A percentile compares a stretch with the other conserved stretches of the same genome.
Conservation (phyloP, 1,140 invertebrate genomes). For the Achatina immaculata region DNA sequence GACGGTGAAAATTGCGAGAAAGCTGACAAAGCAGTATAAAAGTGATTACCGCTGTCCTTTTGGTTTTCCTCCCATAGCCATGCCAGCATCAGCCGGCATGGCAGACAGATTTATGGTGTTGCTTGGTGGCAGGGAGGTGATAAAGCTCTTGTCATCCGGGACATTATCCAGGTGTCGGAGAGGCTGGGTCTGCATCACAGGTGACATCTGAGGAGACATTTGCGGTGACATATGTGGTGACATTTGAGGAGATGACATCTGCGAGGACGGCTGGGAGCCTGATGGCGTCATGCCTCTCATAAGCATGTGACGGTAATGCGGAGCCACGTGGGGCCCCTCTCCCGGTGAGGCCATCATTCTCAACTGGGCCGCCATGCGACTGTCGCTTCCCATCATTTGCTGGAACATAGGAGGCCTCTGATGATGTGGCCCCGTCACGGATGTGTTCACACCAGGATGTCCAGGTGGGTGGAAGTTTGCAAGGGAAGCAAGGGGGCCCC, state of each 20-base stretch:
- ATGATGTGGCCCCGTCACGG: slow-evolving; percentile 33
- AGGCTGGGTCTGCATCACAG: slow-evolving; percentile 29
- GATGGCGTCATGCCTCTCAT: slow-evolving; percentile 30
- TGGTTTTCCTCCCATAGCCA: slow-evolving; percentile 33
- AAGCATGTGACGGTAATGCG: slow-evolving; percentile 39
- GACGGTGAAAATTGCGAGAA: no score
- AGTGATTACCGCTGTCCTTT: background rate
- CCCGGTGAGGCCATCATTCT: slow-evolving; percentile 35
- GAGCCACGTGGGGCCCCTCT: slow-evolving; percentile 6
- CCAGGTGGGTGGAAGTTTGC: slow-evolving; percentile 41
- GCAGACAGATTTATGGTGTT: slow-evolving; percentile 3
- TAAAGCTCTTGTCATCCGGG: slow-evolving; percentile 34
- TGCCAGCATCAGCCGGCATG: slow-evolving; percentile 8
- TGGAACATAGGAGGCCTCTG: slow-evolving; percentile 32
- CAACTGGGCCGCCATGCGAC: slow-evolving; percentile 36
- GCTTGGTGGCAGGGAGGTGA: background rate
- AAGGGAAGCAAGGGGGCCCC: slow-evolving; percentile 33
- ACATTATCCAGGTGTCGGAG: slow-evolving; percentile 28
- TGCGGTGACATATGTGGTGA: slow-evolving; percentile 36
- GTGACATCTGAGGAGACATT: slow-evolving; percentile 37
- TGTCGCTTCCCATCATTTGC: slow-evolving; percentile 31
- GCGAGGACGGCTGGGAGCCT: slow-evolving; percentile 17
- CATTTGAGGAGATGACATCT: slow-evolving; percentile 37
- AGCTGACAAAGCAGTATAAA: no score
- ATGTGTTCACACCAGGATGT: slow-evolving; percentile 26